A percentile compares a stretch with the other conserved stretches of the same genome.
phyloP scores from a whole-genome alignment of 2,113 vertebrate genomes.

The Asarcornis scutulata region DNA sequence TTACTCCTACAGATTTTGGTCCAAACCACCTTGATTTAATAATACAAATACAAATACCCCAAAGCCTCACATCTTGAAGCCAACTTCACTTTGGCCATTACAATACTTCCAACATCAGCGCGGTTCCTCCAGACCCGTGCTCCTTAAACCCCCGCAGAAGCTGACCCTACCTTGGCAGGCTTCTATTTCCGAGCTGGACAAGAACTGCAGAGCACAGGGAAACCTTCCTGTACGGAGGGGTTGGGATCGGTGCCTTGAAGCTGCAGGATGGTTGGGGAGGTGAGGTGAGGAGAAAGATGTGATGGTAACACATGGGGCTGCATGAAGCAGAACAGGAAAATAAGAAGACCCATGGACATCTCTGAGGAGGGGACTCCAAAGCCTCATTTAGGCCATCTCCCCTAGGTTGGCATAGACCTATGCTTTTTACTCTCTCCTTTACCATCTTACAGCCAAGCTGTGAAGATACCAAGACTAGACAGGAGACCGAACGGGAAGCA shows the following conservation, averaged over 20 bases:
- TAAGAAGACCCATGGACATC: neutral
- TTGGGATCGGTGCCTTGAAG: neutral
- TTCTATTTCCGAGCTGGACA: neutral
- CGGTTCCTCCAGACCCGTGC: rapidly evolving
- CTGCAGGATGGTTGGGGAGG: neutral
- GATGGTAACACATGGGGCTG: neutral
- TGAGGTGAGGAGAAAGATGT: neutral
- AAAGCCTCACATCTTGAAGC: neutral
- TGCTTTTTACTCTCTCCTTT: neutral
- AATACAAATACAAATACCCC: neutral
- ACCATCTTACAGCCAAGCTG: neutral
- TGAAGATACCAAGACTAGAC: neutral
- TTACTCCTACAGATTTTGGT: neutral
- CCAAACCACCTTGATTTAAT: neutral
- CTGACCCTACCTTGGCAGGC: neutral
- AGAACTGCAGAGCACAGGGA: neutral
- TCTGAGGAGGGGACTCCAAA: neutral
- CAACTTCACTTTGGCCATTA: neutral
- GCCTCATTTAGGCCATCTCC: neutral
- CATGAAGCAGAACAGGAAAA: neutral
- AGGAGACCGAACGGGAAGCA: neutral
- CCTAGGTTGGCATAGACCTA: neutral
- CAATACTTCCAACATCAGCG: neutral
- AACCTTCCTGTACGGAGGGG: neutral
- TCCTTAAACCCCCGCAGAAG: neutral